Evolutionary conservation across 2,797 vertebrate species (phyloP), one percentile per base, ranked within the genome.

Genomic region (Manis pentadactyla): DNA sequence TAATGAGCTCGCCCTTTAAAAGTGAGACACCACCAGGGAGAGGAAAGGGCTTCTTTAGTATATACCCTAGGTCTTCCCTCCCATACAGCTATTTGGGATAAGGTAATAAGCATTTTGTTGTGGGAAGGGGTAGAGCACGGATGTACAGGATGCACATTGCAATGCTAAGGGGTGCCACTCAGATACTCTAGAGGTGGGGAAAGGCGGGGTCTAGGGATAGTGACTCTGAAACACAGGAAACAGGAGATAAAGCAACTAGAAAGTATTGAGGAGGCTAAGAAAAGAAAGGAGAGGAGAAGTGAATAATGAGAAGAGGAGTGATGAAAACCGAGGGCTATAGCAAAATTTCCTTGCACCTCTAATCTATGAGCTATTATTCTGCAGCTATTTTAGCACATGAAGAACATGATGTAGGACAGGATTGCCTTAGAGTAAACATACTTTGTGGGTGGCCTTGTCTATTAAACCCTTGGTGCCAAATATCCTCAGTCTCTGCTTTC

Each of bases 401-500:
- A 83, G 57, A 81, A 18, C 34, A 37, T 34, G 9, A 90, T 79
- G 31, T 7, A 42, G 6, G 39, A 71, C 19, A 94, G 13, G 25
- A 21, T 66, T 95, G 31, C 42, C 27, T 94, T 81, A 61, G 37
- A 39, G 13, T 79, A 94, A 90, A 74, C 13, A 63, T 5, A 19
- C 4, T 87, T 84, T 46, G 23, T 85, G 49, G 18, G 34, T 90
- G 12, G 53, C 73, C 61, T 91, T 91, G 11, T 23, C 37, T 77
- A 34, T 13, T 93, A 85, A 94, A 25, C 15, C 27, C 53, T 29
- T 83, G 15, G 15, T 83, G 17, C 25, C 83, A 90, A 90, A 59
- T 95, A 61, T 69, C 25, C 14, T 83, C 21, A 79, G 49, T 25
- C 34, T 95, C 90, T 73, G n/a, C 39, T 92, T 95, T 55, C 53